These are phyloP conservation scores for Scelioninae gen. 1 DNA, from an alignment of 2,888 invertebrate species.

Conservation along the genomic window DNA sequence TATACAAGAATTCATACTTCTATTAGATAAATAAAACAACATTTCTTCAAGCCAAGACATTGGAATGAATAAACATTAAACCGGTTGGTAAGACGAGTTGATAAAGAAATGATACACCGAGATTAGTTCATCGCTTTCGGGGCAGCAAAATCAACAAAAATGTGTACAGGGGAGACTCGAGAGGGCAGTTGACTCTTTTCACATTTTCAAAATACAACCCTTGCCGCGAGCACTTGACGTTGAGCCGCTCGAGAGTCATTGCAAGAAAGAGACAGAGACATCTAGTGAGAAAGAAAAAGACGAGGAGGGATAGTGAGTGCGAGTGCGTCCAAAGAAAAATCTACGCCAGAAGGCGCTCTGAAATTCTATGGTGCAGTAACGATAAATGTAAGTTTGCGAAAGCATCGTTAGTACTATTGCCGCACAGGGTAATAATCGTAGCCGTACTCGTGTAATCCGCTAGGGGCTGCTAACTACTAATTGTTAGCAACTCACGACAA, in stretches of 20 bases:
- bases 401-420: constrained; percentile 79
- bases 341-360: constrained; percentile 69
- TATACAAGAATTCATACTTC: no score
- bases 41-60: no score
- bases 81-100: constrained; percentile 18
- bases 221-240: constrained; percentile 53
- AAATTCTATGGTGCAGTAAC: constrained; percentile 78
- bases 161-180: constrained; percentile 56
- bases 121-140: constrained; percentile 61
- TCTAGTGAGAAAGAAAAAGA: background rate
- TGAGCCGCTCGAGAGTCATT: constrained; percentile 54
- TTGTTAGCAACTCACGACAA: constrained; percentile 76
- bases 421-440: constrained; percentile 75
- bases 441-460: constrained; percentile 71
- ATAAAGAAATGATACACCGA: constrained; percentile 60
- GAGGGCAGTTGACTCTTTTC: constrained; percentile 69
- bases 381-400: constrained; percentile 80
- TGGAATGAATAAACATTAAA: constrained; percentile 28
- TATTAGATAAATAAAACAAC: no score
- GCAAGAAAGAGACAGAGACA: constrained; percentile 15
- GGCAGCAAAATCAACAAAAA: constrained; percentile 53
- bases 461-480: constrained; percentile 77
- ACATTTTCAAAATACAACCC: constrained; percentile 64
- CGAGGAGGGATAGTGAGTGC: no score
- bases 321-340: constrained; percentile 67